A percentile compares a stretch with the other conserved stretches of the same genome.
Conservation (phyloP, 1,140 invertebrate genomes). For the Manduca sexta region DNA sequence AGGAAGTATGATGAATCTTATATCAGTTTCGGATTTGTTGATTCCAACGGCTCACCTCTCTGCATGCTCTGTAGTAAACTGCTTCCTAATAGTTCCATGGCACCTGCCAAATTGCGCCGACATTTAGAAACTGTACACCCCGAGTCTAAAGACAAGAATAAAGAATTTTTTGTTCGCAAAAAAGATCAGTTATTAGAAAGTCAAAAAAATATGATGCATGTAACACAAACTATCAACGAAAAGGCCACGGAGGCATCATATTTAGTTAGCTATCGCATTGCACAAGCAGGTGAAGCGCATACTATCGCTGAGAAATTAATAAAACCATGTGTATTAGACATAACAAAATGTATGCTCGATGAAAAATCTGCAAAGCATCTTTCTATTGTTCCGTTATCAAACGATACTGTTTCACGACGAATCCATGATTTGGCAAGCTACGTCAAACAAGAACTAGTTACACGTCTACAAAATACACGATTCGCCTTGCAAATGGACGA, state of each 20-base stretch:
- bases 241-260: conserved; percentile 19
- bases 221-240: conserved; percentile 18
- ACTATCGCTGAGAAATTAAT: conserved; percentile 15
- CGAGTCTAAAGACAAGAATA: conserved; percentile 21
- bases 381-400: conserved; percentile 23
- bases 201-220: conserved; percentile 17
- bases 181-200: conserved; percentile 17
- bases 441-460: conserved; percentile 17
- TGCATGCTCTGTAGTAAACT: conserved; percentile 24
- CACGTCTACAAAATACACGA: conserved; percentile 20
- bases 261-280: conserved; percentile 27
- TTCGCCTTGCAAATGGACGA: conserved; percentile 7
- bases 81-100: conserved; percentile 24
- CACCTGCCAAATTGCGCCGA: conserved; percentile 17
- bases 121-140: conserved; percentile 16
- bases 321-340: conserved; percentile 13
- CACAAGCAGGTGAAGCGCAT: conserved; percentile 13
- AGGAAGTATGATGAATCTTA: conserved; percentile 24
- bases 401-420: conserved; percentile 25
- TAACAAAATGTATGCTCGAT: too few species aligned
- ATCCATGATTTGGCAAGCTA: conserved; percentile 18
- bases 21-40: conserved; percentile 25
- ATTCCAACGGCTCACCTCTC: conserved; percentile 24
- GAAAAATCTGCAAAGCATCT: conserved; percentile 22
- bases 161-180: conserved; percentile 21